Conservation (phyloP, 2,797 vertebrate genomes). For the Alcedo atthis region DNA sequence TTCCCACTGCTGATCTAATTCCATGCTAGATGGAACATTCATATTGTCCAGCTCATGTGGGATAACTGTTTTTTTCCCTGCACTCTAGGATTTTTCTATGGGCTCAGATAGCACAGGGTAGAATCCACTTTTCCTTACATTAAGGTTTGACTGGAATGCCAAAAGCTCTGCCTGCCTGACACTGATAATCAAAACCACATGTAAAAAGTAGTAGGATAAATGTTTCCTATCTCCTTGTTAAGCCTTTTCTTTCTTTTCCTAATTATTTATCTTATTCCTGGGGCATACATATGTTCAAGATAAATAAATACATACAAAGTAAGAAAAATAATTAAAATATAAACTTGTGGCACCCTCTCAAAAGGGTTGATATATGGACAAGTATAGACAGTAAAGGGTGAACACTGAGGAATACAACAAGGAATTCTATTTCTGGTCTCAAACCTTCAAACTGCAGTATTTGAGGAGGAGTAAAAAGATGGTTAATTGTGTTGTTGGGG, state of each 20-base stretch:
- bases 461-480: background rate
- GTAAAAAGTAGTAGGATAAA: background rate
- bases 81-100: background rate
- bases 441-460: background rate
- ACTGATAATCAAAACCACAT: background rate
- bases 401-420: background rate
- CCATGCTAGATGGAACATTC: background rate
- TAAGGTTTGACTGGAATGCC: background rate
- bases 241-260: background rate
- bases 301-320: background rate
- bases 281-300: background rate
- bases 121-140: background rate
- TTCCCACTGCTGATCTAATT: background rate
- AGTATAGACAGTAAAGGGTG: background rate
- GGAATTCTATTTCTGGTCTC: background rate
- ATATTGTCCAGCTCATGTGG: background rate
- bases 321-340: too few relatives aligned
- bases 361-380: background rate
- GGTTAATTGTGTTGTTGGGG: background rate
- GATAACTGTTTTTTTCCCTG: background rate
- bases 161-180: background rate
- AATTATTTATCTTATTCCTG: background rate
- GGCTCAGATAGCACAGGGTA: background rate
- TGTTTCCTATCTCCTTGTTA: background rate
- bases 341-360: background rate